Percentiles rank a stretch among this genome's conserved stretches.
phyloP scores from a whole-genome alignment of 2,113 vertebrate genomes.

The Motacilla tschutschensis region DNA sequence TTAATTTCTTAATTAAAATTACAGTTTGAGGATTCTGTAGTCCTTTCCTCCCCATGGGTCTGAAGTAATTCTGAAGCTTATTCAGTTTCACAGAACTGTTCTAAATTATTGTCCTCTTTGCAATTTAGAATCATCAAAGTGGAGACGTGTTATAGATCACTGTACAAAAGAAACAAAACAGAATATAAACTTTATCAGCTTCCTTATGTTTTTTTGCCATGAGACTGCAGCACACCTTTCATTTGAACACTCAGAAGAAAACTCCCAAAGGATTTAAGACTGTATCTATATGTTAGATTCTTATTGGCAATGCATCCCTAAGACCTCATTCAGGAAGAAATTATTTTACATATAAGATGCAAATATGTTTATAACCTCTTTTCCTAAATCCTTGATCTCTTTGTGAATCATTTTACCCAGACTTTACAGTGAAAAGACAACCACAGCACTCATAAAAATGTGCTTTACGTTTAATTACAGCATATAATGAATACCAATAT shows the following conservation, averaged over 20 bases:
- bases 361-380: neutral
- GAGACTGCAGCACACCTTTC: neutral
- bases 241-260: neutral
- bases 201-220: neutral
- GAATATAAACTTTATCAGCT: neutral
- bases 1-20: neutral
- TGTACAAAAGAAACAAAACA: neutral
- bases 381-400: neutral
- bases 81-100: neutral
- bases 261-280: neutral
- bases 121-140: neutral
- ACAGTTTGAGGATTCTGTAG: neutral
- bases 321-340: neutral
- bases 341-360: neutral
- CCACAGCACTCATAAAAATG: neutral
- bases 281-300: neutral
- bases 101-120: neutral
- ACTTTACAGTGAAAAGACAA: neutral
- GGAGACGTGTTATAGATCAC: neutral
- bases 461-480: conserved; percentile 9
- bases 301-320: neutral
- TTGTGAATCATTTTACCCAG: neutral
- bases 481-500: neutral
- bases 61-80: neutral
- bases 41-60: neutral